Evolutionary conservation across 2,797 vertebrate species (phyloP), one percentile per base, ranked within the genome.

Genomic region (Syndactyla subalaris): DNA sequence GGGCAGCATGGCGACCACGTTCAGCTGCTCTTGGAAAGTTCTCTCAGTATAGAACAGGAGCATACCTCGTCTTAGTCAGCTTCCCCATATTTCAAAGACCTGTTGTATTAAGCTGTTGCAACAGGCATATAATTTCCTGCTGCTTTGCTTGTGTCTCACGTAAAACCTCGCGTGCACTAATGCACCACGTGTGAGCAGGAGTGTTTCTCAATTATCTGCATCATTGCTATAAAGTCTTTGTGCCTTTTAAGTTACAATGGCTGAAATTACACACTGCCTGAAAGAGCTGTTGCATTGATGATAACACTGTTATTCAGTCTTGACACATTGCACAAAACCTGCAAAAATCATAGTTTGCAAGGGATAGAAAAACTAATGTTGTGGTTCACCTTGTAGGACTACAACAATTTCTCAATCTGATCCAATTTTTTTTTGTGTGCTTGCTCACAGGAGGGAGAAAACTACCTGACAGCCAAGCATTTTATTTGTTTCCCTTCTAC

Each of bases 131-230:
- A 0, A 14, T 29, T 78, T 67, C 15, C 27, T 87, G 15, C 55
- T 84, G 55, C 39, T 79, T 38, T 48, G 49, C 2, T 4, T 5
- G 6, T 9, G 16, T 62, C 45, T 85, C 30, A 3, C 41, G 36
- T 58, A 55, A 77, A 85, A 72, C 17, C 7, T 87, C 34, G 41
- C 36, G 36, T 36, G n/a, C 62, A 51, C 6, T 5, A 62, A 34
- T 39, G 45, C 29, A 32, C 26, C 4, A 4, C 0, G 0, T 24
- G 29, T 55, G 45, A 77, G 52, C 52, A 66, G 21, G 21, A 46
- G 0, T 66, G 18, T 75, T 62, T 93, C 54, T 73, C 12, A 17
- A 41, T 74, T 83, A 20, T 2, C 48, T 81, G 48, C 8, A 21
- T 57, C 16, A 22, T 10, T 86, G 38, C 39, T 75, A 3, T 49